Base-by-base conservation (phyloP, 1,140 invertebrate genomes). In the Panagrolaimus sp. region DNA sequence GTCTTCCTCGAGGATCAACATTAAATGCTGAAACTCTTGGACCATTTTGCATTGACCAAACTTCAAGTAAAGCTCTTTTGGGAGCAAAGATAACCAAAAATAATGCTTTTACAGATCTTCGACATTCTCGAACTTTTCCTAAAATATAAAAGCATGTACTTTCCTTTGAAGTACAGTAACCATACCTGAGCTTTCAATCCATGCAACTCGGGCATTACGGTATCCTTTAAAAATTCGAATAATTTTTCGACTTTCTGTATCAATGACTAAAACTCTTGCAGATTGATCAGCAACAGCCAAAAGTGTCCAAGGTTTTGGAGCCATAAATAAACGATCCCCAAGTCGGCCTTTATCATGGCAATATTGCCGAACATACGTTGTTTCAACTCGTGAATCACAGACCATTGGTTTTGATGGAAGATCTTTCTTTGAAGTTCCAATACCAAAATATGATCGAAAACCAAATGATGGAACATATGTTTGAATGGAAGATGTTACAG, bases 31-130 rank as follows among this genome's bases (percentile, higher is more conserved):
- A 64, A 8, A 76, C 77, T 58, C 75, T 45, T 44, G 75, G 75
- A 67, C 75, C 75, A 63, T 76, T 79, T 46, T 72, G 69, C 73
- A 76, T 76, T 32, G 75, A 62, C 76, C 76, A 76, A n/a, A 76
- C 65, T 67, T 76, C 75, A 7, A 76, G 38, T 21, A 76, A 15
- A 7, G 73, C 75, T 63, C 75, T 52, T 63, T 67, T 66, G 6
- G 75, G 75, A 1, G 74, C 73, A 48, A 77, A 76, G 47, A 76
- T 76, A 4, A 65, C 77, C 12, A 76, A 62, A 64, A 76, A 76
- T 7, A 76, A 65, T 1, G 74, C 52, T 43, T 64, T 74, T 9
- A 58, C 47, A 21, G 10, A 10, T 43, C 10, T 43, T 32, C 43
- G 21, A 65, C 43, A 43, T 12, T 21, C 9, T 15, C 15, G 68